Evolutionary conservation across 2,113 vertebrate species (phyloP).

Genomic region (Tyto alba): DNA sequence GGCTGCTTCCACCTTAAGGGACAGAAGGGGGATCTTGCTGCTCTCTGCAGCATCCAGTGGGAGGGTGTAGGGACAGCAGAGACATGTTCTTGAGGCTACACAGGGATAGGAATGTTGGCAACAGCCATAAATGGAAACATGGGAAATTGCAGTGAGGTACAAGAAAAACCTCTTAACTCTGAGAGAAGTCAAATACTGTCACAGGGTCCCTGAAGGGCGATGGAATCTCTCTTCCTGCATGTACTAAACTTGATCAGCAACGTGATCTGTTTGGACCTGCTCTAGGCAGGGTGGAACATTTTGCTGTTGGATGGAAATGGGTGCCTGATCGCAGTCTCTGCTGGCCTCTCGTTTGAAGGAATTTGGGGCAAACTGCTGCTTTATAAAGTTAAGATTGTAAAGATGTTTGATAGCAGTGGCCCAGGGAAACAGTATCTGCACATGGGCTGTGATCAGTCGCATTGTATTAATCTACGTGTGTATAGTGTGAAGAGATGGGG

Average conservation of each 20-base stretch:
- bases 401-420: neutral
- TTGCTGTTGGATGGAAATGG: neutral
- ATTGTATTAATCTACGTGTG: fast-evolving
- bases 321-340: neutral
- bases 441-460: fast-evolving
- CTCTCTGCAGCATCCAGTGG: neutral
- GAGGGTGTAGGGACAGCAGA: neutral
- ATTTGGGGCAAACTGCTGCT: neutral
- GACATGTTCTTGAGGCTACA: fast-evolving
- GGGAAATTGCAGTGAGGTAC: neutral
- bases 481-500: neutral
- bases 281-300: neutral
- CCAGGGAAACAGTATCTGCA: neutral
- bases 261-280: neutral
- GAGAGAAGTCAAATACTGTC: neutral
- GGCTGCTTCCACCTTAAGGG: neutral
- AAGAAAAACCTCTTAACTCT: neutral
- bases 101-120: neutral
- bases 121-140: neutral
- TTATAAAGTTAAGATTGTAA: neutral
- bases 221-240: neutral
- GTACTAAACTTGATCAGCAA: fast-evolving
- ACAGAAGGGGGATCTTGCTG: neutral
- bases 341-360: neutral
- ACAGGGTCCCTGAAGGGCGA: neutral